A percentile compares a stretch with the other conserved stretches of the same genome.
Evolutionary conservation across 2,797 vertebrate species (phyloP).

Genomic region (Ctenopoma multispine): DNA sequence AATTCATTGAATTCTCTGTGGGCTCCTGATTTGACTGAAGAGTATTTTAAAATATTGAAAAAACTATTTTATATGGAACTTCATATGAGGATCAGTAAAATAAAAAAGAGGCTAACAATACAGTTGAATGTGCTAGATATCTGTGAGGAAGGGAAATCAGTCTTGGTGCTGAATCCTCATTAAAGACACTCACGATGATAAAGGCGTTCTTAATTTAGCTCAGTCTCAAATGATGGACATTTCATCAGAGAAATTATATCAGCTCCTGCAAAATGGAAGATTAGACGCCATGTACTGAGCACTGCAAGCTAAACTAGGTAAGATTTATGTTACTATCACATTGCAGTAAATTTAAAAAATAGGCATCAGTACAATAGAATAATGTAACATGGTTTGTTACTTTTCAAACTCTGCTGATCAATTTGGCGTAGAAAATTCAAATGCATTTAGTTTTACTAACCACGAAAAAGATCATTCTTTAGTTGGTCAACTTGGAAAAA

Average conservation of each 20-base stretch:
- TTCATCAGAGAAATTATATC: constrained; percentile 35
- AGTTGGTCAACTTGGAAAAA: too few relatives aligned
- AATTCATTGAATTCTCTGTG: constrained; percentile 55
- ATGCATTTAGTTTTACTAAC: too few relatives aligned
- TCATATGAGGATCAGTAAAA: constrained; percentile 35
- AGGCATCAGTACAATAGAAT: background rate
- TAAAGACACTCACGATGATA: constrained; percentile 36
- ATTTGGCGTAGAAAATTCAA: too few relatives aligned
- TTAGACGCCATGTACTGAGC: background rate
- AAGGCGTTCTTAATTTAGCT: constrained; percentile 44
- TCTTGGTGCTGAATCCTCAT: constrained; percentile 17
- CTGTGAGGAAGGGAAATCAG: constrained; percentile 23
- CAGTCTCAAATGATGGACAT: constrained; percentile 29
- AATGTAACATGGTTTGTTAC: background rate
- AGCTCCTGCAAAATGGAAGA: constrained; percentile 22
- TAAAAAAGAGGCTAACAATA: constrained; percentile 13
- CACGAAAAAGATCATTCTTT: too few relatives aligned
- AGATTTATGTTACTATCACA: background rate
- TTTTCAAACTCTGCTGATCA: too few relatives aligned
- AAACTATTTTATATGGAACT: constrained; percentile 49
- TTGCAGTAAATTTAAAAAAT: background rate
- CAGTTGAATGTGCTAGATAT: constrained; percentile 8
- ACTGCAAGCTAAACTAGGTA: background rate
- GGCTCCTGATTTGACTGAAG: constrained; percentile 39
- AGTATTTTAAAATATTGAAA: constrained; percentile 59